Base-by-base conservation (phyloP, 2,113 vertebrate species). In the Serinus canaria region DNA sequence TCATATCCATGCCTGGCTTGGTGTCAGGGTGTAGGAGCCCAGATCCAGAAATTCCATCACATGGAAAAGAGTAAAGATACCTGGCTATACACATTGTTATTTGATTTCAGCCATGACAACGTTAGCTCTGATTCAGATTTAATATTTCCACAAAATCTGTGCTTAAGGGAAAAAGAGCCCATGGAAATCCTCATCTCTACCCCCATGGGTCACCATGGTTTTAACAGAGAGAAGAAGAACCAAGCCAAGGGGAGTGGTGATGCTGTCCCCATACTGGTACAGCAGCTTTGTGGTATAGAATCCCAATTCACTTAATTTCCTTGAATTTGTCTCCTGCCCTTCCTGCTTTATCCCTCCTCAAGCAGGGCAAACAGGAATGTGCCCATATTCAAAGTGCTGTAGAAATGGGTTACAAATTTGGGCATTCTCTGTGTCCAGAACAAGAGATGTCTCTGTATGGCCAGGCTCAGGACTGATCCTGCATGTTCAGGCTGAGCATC, bases 351-450 rank as follows among this genome's bases (percentile, higher is more conserved):
- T 10, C 33, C 25, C 21, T 80, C 55, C 56, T 59, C 24, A 75
- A 68, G 24, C 0, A 0, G 17, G 14, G 17, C 30, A 63, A 55
- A 63, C 13, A 55, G 41, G 27, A 52, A 23, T 5, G 7, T 22
- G 15, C 7, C 49, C 0, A 0, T 5, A 43, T 55, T 19, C 43
- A 55, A 75, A 56, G 17, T 13, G 20, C 18, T 35, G 37, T 25
- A 53, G 63, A 44, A 66, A 82, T 11, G 10, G 37, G 21, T 62
- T 19, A 30, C n/a, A 37, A 33, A 90, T 66, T 10, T 66, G 67
- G 33, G 20, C n/a, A 28, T 33, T 62, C 24, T 6, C 44, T 28
- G 19, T 5, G 28, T n/a, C 52, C 35, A 44, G 20, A 44, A 18
- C 10, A 53, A 24, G 44, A 64, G 20, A 19, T 35, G 35, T 7